These are phyloP conservation scores for Trachythela sp. DNA, from an alignment of 64 coral and sea anemone genomes.

Conservation along the genomic window DNA sequence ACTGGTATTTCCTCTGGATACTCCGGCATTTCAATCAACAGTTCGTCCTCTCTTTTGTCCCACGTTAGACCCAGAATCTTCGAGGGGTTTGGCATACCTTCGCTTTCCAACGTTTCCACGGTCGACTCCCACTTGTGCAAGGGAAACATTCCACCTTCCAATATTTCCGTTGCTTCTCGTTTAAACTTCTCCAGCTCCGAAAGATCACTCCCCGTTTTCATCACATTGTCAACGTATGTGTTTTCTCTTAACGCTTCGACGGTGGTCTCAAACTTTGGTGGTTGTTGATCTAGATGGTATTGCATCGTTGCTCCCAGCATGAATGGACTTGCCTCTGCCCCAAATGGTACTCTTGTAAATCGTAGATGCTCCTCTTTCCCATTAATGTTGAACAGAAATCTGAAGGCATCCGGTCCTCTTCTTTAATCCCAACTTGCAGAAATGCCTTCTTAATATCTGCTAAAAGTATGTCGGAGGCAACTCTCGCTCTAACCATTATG, in stretches of 20 bases:
- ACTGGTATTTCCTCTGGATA: not conserved
- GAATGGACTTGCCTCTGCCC: not conserved
- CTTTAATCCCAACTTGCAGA: not conserved
- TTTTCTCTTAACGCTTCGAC: not conserved
- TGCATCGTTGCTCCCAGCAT: not conserved
- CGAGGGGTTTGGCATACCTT: not conserved
- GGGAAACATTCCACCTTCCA: not conserved
- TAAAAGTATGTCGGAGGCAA: not conserved
- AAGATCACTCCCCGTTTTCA: not conserved
- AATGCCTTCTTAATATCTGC: not conserved
- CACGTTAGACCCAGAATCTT: not conserved
- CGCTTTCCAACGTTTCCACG: not conserved
- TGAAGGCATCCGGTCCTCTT: not conserved
- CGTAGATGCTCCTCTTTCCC: not conserved
- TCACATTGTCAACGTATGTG: not conserved
- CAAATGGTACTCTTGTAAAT: not conserved
- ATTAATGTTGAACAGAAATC: not conserved
- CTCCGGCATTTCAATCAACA: not conserved
- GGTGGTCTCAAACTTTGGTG: not conserved
- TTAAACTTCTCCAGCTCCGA: not conserved
- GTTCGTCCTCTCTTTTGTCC: not conserved
- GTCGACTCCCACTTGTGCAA: not conserved
- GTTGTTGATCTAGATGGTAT: not conserved
- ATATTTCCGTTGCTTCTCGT: not conserved
- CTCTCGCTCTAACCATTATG: not conserved